Percentiles rank a stretch among this genome's conserved stretches.
phyloP scores from a whole-genome alignment of 2,888 invertebrate genomes.

The Leptarthrus brevirostris region DNA sequence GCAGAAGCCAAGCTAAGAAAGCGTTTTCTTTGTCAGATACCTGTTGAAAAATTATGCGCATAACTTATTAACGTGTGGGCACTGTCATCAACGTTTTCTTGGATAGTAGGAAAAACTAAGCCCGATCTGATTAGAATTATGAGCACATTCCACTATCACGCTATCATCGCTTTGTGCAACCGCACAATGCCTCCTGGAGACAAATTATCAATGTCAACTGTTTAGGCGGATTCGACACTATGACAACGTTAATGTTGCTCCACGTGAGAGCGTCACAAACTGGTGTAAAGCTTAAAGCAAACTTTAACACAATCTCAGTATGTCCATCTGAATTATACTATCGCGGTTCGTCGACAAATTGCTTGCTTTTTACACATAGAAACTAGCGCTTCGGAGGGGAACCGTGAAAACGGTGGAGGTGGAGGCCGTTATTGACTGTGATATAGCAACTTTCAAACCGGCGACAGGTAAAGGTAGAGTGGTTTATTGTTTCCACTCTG shows the following conservation, averaged over 20 bases:
- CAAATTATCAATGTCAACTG: conserved; percentile 22
- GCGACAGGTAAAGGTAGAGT: conserved; percentile 33
- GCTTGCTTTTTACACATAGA: not conserved
- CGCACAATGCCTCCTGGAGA: not conserved
- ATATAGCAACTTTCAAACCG: conserved; percentile 25
- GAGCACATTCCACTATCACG: not conserved
- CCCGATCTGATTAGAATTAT: not conserved
- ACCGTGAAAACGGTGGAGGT: conserved; percentile 1
- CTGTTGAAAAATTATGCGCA: conserved; percentile 49
- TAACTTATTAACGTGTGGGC: conserved; percentile 51
- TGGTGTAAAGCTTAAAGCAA: conserved; percentile 18
- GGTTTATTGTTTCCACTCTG: conserved; percentile 20
- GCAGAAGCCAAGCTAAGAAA: not conserved
- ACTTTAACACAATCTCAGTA: not conserved
- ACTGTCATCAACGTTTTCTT: not conserved
- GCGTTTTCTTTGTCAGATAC: conserved; percentile 16
- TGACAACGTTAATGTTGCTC: conserved; percentile 19
- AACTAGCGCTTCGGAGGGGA: not conserved
- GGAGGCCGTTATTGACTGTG: conserved; percentile 1
- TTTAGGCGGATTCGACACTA: conserved; percentile 20
- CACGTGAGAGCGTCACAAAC: not conserved
- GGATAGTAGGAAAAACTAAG: not conserved
- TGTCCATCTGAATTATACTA: not conserved
- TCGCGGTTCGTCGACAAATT: too few relatives aligned
- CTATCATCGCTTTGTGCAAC: not conserved